Percentiles rank a stretch among this genome's conserved stretches.
Conservation (phyloP, 2,113 vertebrate species). For the Phoxinus phoxinus region DNA sequence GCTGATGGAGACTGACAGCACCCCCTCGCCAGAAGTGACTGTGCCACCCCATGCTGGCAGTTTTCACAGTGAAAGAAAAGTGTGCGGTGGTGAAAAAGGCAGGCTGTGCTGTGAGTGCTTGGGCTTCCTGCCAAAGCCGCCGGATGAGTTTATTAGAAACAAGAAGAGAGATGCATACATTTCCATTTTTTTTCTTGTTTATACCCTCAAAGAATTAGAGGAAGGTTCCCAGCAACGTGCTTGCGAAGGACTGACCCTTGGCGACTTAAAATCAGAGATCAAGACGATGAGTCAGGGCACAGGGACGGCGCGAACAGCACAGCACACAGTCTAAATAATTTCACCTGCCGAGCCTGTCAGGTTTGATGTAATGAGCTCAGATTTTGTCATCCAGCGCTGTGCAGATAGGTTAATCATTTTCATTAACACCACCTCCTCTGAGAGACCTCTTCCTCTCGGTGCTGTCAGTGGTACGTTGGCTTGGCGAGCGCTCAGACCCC, state of each 20-base stretch:
- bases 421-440: slow-evolving; percentile 55
- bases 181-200: slow-evolving; percentile 58
- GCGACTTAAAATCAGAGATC: slow-evolving; percentile 52
- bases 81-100: slow-evolving; percentile 68
- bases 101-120: slow-evolving; percentile 65
- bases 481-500: slow-evolving; percentile 55
- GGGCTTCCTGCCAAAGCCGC: slow-evolving; percentile 71
- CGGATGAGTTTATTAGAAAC: slow-evolving; percentile 68
- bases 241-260: slow-evolving; percentile 47
- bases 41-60: slow-evolving; percentile 74
- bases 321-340: not conserved
- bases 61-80: slow-evolving; percentile 72
- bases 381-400: slow-evolving; percentile 44
- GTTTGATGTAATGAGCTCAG: slow-evolving; percentile 47
- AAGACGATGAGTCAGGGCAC: slow-evolving; percentile 16
- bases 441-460: slow-evolving; percentile 57
- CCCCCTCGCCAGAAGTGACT: slow-evolving; percentile 76
- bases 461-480: slow-evolving; percentile 54
- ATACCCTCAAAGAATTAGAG: slow-evolving; percentile 55
- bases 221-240: slow-evolving; percentile 53
- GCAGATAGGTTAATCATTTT: slow-evolving; percentile 61
- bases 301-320: not conserved
- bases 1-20: slow-evolving; percentile 76
- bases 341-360: not conserved
- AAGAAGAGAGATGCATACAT: slow-evolving; percentile 58